Percentiles rank a stretch among this genome's conserved stretches.
These are phyloP conservation scores for Spatulosminthurus flaviceps DNA, from an alignment of 2,888 invertebrate species.

Conservation along the genomic window DNA sequence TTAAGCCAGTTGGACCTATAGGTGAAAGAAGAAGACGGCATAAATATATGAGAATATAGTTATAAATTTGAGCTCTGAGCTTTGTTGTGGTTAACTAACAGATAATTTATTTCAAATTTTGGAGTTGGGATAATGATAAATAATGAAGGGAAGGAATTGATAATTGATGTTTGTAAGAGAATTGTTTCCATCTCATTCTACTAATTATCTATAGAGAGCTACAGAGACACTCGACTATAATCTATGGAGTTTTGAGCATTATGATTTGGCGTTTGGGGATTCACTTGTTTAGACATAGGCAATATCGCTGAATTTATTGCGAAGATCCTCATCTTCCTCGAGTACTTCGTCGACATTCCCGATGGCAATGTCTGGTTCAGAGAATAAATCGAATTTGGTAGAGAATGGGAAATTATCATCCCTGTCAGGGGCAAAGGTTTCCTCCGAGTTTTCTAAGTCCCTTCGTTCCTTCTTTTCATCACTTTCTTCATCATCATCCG, in stretches of 20 bases:
- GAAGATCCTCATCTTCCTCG: neutral
- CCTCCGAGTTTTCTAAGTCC: constrained; percentile 19
- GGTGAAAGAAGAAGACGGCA: constrained; percentile 20
- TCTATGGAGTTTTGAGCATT: too few relatives aligned
- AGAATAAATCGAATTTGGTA: constrained; percentile 10
- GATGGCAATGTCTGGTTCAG: constrained; percentile 5
- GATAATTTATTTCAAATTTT: constrained; percentile 28
- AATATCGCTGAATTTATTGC: constrained; percentile 24
- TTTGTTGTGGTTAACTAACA: constrained; percentile 5
- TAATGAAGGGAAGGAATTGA: neutral
- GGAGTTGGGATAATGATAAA: constrained; percentile 1
- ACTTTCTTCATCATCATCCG: neutral
- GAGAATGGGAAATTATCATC: neutral
- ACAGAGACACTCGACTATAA: too few relatives aligned
- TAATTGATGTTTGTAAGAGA: neutral
- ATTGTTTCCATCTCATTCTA: neutral
- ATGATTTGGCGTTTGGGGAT: too few relatives aligned
- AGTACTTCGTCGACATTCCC: neutral
- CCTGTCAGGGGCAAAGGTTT: constrained; percentile 15
- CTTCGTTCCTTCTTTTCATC: neutral
- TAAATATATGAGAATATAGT: neutral
- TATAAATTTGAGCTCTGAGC: neutral
- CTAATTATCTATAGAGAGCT: too few relatives aligned
- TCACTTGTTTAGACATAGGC: neutral
- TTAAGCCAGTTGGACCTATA: constrained; percentile 58